phyloP scores from a whole-genome alignment of 2,797 vertebrate genomes.

The Neomorphus geoffroyi region DNA sequence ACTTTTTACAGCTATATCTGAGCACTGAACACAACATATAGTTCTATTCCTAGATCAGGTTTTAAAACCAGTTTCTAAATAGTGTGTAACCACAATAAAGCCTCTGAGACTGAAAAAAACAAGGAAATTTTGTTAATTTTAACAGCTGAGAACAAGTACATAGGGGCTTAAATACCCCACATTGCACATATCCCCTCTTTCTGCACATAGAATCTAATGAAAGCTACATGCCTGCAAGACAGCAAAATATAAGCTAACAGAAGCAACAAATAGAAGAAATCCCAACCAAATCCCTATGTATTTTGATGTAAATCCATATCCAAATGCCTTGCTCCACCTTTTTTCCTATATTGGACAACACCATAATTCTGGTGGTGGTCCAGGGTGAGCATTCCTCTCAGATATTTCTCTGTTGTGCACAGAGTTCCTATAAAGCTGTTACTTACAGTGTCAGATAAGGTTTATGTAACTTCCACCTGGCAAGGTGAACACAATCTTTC shows the following conservation, averaged over 20 bases:
- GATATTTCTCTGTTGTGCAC: background rate
- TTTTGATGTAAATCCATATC: conserved; percentile 2
- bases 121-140: background rate
- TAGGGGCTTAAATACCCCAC: rapidly evolving
- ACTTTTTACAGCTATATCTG: background rate
- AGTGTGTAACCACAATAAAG: background rate
- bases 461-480: background rate
- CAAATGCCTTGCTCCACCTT: background rate
- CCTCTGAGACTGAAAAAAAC: background rate
- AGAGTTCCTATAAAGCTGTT: background rate
- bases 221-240: background rate
- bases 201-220: background rate
- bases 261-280: conserved; percentile 4
- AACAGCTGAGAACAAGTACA: background rate
- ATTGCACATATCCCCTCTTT: background rate
- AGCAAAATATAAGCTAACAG: conserved; percentile 30
- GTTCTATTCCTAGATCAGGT: background rate
- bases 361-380: background rate
- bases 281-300: background rate
- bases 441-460: background rate
- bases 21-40: background rate
- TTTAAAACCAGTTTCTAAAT: conserved; percentile 6
- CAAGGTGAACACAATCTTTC: background rate
- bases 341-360: background rate
- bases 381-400: background rate